Percentiles rank a stretch among this genome's conserved stretches.
Evolutionary conservation across 1,140 invertebrate species (phyloP).

Genomic region (Agrilus planipennis): DNA sequence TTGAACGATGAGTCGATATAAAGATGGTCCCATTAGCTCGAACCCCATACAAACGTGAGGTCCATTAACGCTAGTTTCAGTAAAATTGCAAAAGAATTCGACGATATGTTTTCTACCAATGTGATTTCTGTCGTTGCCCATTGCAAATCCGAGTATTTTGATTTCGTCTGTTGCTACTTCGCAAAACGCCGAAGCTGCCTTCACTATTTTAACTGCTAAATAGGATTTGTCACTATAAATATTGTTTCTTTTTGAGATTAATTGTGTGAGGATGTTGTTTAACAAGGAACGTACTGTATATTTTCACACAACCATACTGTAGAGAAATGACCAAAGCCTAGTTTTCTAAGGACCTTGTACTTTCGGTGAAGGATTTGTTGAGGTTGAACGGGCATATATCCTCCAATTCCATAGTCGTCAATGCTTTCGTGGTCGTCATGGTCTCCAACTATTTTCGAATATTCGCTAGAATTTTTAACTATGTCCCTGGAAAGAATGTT

Average conservation of each 20-base stretch:
- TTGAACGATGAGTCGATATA: conserved; percentile 94
- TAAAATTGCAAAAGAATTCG: conserved; percentile 94
- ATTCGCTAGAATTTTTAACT: conserved; percentile 49
- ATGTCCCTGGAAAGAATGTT: not conserved
- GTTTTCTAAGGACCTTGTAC: conserved; percentile 91
- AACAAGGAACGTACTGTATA: conserved; percentile 40
- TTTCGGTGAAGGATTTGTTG: conserved; percentile 61
- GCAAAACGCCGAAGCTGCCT: conserved; percentile 92
- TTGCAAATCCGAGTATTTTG: conserved; percentile 85
- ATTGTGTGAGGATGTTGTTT: conserved; percentile 67
- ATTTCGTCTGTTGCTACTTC: conserved; percentile 98
- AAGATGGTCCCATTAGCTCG: conserved; percentile 94
- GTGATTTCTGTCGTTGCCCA: conserved; percentile 79
- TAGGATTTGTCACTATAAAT: conserved; percentile 54
- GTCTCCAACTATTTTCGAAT: conserved; percentile 55
- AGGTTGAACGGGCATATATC: conserved; percentile 95
- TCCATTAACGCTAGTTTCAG: conserved; percentile 92
- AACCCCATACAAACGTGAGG: conserved; percentile 95
- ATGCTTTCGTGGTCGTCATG: conserved; percentile 91
- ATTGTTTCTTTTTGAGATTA: conserved; percentile 70
- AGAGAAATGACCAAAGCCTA: conserved; percentile 97
- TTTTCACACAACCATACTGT: conserved; percentile 84
- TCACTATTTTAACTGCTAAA: conserved; percentile 96
- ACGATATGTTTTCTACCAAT: conserved; percentile 87
- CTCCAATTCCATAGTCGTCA: conserved; percentile 79